These are phyloP conservation scores for Gallinago undulata DNA, from an alignment of 2,113 vertebrate genomes.

Conservation along the genomic window DNA sequence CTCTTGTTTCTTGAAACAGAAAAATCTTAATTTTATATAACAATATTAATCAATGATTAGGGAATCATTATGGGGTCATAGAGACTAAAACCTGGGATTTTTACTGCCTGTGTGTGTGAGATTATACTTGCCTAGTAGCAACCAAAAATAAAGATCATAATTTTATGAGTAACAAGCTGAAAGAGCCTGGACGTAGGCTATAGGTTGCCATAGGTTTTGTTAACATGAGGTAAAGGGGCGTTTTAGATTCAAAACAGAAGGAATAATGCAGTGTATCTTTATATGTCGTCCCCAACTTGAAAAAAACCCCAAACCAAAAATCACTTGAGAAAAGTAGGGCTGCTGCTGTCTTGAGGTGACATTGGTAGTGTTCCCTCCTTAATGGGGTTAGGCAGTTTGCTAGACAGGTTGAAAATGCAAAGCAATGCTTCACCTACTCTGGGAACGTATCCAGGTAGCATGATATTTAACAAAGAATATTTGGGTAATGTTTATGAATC, in stretches of 20 bases:
- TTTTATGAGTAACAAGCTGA: neutral
- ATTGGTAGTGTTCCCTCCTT: neutral
- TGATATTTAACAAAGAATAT: neutral
- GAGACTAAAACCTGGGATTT: neutral
- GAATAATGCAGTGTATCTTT: neutral
- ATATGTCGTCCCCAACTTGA: neutral
- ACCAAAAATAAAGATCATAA: neutral
- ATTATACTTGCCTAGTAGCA: neutral
- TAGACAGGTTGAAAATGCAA: neutral
- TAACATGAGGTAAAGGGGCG: neutral
- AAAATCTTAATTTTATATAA: neutral
- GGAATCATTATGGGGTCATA: neutral
- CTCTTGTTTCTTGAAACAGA: neutral
- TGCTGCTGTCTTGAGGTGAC: neutral
- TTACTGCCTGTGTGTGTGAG: fast-evolving
- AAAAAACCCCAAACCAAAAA: neutral
- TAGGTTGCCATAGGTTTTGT: neutral
- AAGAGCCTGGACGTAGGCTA: neutral
- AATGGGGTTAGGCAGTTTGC: neutral
- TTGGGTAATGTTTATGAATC: neutral
- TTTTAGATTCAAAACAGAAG: neutral
- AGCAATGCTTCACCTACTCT: neutral
- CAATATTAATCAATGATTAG: neutral
- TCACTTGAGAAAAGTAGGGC: neutral
- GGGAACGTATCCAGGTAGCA: neutral